Conservation (phyloP, 2,888 invertebrate genomes). For the Drosophila subsilvestris region DNA sequence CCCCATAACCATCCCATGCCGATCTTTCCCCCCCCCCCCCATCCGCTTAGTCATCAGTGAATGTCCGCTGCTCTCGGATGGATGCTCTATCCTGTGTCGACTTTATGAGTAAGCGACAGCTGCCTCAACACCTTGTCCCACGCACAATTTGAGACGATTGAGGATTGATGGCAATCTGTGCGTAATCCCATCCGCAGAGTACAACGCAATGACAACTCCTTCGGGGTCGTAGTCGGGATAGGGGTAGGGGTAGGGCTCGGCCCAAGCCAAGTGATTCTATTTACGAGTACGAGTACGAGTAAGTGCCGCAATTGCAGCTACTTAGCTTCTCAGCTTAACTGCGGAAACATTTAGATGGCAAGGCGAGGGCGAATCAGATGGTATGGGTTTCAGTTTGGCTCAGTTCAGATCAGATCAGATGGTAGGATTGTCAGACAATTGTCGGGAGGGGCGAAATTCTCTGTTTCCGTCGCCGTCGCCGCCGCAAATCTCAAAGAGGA, state of each 20-base stretch:
- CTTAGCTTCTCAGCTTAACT: slow-evolving; percentile 68
- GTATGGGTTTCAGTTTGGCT: neutral
- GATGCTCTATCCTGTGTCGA: slow-evolving; percentile 6
- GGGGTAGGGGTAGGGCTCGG: too few species aligned
- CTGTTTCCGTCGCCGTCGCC: slow-evolving; percentile 56
- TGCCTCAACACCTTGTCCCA: slow-evolving; percentile 30
- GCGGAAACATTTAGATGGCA: slow-evolving; percentile 10
- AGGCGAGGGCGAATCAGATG: neutral
- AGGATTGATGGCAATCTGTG: neutral
- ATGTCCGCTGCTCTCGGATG: slow-evolving; percentile 4
- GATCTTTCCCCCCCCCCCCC: neutral
- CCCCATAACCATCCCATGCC: too few species aligned
- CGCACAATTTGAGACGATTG: slow-evolving; percentile 54
- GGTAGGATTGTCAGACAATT: slow-evolving; percentile 2
- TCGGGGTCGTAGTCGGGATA: neutral
- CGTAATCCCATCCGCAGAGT: slow-evolving; percentile 48
- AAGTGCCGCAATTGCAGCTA: slow-evolving; percentile 47
- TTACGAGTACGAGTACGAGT: slow-evolving; percentile 13
- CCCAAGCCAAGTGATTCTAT: neutral
- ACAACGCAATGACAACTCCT: slow-evolving; percentile 46
- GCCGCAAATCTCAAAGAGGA: slow-evolving; percentile 26
- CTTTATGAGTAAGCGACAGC: slow-evolving; percentile 39
- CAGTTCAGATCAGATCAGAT: neutral
- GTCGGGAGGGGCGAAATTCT: slow-evolving; percentile 65
- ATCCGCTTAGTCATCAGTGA: neutral